phyloP scores from a whole-genome alignment of 2,888 invertebrate genomes.

The Chrysina gloriosa region DNA sequence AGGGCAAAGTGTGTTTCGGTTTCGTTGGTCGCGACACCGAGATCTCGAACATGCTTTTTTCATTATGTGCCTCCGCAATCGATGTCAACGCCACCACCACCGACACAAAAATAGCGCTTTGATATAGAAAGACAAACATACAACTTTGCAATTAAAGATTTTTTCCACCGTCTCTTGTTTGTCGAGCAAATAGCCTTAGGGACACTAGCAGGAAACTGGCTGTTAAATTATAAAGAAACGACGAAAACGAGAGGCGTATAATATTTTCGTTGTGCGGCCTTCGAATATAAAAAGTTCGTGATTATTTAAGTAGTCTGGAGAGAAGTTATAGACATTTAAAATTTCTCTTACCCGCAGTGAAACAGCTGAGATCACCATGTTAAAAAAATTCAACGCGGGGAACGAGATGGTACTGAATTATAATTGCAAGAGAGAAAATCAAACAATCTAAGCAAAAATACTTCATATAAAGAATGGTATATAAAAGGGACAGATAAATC shows the following conservation, averaged over 20 bases:
- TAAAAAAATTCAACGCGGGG: no score
- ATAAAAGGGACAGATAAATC: no score
- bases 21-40: background rate
- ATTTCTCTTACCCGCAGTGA: no score
- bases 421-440: no score
- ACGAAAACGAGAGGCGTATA: slow-evolving; percentile 2
- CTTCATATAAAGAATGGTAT: no score
- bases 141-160: slow-evolving; percentile 35
- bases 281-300: no score
- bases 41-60: slow-evolving; percentile 13
- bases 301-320: no score
- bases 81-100: background rate
- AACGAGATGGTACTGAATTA: no score
- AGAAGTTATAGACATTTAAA: no score
- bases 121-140: slow-evolving; percentile 32
- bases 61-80: background rate
- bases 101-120: background rate
- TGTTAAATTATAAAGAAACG: slow-evolving; percentile 32
- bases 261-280: background rate
- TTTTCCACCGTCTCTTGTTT: slow-evolving; percentile 18
- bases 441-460: no score
- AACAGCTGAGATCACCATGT: no score
- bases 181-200: slow-evolving; percentile 13
- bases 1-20: background rate
- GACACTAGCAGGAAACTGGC: slow-evolving; percentile 10